Conservation (phyloP, 2,113 vertebrate species). For the Elaphurus davidianus region DNA sequence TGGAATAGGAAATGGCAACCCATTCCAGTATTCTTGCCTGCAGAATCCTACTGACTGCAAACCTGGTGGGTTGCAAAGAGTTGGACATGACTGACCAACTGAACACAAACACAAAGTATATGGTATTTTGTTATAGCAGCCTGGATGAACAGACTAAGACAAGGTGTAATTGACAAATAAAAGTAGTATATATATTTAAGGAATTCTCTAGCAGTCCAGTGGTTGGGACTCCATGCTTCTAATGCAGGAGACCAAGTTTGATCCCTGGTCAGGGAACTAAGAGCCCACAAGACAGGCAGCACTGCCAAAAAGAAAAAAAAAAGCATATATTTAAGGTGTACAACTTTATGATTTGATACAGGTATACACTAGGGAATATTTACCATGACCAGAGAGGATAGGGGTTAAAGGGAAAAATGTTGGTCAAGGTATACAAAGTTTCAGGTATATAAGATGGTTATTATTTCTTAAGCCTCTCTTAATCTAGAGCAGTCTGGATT, state of each 20-base stretch:
- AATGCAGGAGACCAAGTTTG: not conserved
- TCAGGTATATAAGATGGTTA: not conserved
- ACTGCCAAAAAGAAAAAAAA: not conserved
- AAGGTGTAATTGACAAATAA: not conserved
- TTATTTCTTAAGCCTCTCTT: not conserved
- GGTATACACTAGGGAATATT: not conserved
- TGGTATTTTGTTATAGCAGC: not conserved
- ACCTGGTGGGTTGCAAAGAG: not conserved
- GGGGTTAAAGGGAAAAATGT: not conserved
- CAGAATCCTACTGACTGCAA: not conserved
- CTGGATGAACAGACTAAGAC: not conserved
- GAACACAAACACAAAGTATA: not conserved
- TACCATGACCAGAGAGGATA: not conserved
- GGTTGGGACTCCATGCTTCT: not conserved
- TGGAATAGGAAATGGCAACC: not conserved
- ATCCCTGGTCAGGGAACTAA: not conserved
- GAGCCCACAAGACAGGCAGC: not conserved
- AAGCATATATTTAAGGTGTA: not conserved
- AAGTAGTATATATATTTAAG: not conserved
- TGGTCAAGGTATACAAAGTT: not conserved
- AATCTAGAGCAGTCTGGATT: not conserved
- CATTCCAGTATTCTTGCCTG: not conserved
- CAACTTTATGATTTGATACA: not conserved
- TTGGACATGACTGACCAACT: not conserved
- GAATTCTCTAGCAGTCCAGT: not conserved